Evolutionary conservation across 2,888 invertebrate genomes (phyloP).

Genomic region (Rapana venosa): DNA sequence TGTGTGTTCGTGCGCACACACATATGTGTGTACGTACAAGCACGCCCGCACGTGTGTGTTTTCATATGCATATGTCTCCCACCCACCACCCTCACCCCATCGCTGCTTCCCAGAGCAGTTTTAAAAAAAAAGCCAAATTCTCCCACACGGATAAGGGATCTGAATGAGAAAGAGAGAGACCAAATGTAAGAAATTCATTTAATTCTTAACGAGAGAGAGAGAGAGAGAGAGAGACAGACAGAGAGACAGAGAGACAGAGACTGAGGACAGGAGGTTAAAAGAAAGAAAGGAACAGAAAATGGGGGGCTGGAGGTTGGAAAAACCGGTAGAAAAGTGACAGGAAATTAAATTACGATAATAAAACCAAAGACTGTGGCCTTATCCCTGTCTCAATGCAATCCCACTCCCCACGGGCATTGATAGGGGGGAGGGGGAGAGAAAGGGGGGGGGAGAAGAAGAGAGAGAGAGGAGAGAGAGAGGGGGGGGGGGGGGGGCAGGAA

Average conservation of each 20-base stretch:
- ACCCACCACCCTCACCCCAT: not conserved
- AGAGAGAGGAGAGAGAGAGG: not conserved
- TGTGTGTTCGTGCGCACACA: conserved; percentile 6
- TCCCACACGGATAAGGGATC: too few relatives aligned
- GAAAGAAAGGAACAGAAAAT: not conserved
- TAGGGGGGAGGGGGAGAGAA: too few relatives aligned
- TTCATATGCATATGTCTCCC: not conserved
- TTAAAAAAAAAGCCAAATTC: too few relatives aligned
- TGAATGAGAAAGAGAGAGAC: not conserved
- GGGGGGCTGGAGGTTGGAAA: too few relatives aligned
- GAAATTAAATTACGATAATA: too few relatives aligned
- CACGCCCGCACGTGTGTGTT: not conserved
- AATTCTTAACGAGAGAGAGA: not conserved
- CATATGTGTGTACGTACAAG: not conserved
- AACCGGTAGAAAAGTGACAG: too few relatives aligned
- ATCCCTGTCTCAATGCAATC: too few relatives aligned
- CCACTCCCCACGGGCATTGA: too few relatives aligned
- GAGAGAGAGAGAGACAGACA: not conserved
- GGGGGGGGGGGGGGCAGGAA: not conserved
- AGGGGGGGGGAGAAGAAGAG: not conserved
- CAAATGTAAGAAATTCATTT: too few relatives aligned
- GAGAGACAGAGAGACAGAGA: not conserved
- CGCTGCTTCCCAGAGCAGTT: too few relatives aligned
- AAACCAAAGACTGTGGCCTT: too few relatives aligned
- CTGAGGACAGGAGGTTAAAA: not conserved